phyloP scores from a whole-genome alignment of 1,140 invertebrate species.

The Agrilus planipennis region DNA sequence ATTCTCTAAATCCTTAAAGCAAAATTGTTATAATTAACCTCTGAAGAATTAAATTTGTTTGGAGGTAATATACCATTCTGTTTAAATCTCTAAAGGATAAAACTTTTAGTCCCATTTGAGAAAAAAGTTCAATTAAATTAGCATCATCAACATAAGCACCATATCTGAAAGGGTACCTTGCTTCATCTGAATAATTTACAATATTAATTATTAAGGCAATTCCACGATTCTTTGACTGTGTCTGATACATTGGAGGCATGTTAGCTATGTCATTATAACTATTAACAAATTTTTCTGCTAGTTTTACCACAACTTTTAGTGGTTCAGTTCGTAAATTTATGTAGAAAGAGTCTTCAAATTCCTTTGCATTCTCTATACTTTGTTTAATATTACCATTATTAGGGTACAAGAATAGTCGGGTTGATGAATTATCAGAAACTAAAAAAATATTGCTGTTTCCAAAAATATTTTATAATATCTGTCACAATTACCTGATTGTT shows the following conservation, averaged over 20 bases:
- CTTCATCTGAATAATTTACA: constrained; percentile 28
- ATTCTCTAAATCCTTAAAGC: constrained; percentile 30
- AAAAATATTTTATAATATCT: too few relatives aligned
- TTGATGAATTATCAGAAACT: too few relatives aligned
- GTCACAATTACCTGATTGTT: neutral
- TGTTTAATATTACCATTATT: too few relatives aligned
- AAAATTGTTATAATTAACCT: constrained; percentile 3
- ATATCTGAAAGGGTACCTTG: constrained; percentile 19
- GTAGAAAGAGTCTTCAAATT: too few relatives aligned
- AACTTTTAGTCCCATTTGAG: constrained; percentile 40
- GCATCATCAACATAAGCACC: constrained; percentile 37
- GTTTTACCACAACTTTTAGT: constrained; percentile 8
- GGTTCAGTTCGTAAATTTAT: constrained; percentile 4
- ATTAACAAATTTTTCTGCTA: constrained; percentile 4
- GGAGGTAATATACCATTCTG: constrained; percentile 26
- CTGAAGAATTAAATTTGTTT: neutral
- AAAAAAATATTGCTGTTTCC: too few relatives aligned
- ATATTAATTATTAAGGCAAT: constrained; percentile 44
- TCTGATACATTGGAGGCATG: constrained; percentile 36
- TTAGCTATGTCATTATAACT: constrained; percentile 13
- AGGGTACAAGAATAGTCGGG: too few relatives aligned
- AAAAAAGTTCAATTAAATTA: constrained; percentile 38
- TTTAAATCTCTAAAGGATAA: constrained; percentile 26
- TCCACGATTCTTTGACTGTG: constrained; percentile 40
- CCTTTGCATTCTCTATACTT: too few relatives aligned